Evolutionary conservation across 2,113 vertebrate genomes (phyloP), one percentile per base, ranked within the genome.

Genomic region (Lepisosteus osseus): DNA sequence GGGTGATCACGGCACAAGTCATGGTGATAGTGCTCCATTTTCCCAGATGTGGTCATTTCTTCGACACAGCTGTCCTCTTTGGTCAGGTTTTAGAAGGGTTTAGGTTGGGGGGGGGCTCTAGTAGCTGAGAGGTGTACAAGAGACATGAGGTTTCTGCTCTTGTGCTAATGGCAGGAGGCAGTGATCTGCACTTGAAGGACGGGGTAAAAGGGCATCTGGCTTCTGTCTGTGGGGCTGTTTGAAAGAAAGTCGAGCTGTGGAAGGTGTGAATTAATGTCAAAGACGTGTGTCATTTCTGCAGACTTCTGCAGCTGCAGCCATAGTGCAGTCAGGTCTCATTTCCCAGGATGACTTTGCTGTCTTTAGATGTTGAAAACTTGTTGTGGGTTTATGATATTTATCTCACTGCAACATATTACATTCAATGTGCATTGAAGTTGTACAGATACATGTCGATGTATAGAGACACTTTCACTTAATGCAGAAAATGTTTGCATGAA

Each of bases 121-220:
- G 45, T 40, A 56, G 45, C 45, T 2, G 42, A 17, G 47, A 40
- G 40, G 6, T 47, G 67, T 72, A 68, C 67, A 68, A 57, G 56
- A 47, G 63, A 43, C 44, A 78, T 54, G 47, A 17, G 70, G n/a
- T 54, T 29, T 68, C 11, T 45, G 11, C 17, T 17, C 51, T 8
- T 71, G 45, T 68, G 67, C 68, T 73, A 47, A 65, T 65, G 62
- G 62, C 7, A 43, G 17, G 17, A 41, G 29, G 62, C 69, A 80
- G 77, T 82, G 78, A 82, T 82, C 80, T 83, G 68, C 76, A 68
- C 55, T 6, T 70, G 68, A 61, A 74, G 73, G 65, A 79, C 44
- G 73, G 75, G 75, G 66, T 78, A 81, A 71, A 55, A 45, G 71
- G 77, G 74, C 77, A 81, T 79, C 84, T 86, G 83, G 76, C 78